Evolutionary conservation across 2,888 invertebrate species (phyloP).

Genomic region (Tetrapedia diversipes): DNA sequence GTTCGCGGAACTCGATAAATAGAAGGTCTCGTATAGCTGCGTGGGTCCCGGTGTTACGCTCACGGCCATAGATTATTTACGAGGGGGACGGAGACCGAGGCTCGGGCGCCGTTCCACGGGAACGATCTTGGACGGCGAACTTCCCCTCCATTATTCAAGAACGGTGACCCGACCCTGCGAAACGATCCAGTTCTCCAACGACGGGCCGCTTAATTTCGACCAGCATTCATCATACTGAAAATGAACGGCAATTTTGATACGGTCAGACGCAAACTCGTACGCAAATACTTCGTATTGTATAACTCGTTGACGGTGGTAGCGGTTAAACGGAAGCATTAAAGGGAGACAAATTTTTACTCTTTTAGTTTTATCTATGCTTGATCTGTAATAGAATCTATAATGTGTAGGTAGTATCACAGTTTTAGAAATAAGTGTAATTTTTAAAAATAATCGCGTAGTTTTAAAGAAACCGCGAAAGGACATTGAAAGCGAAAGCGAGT

Average conservation of each 20-base stretch:
- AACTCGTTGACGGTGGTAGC: no score
- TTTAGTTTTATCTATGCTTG: no score
- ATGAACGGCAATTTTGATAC: neutral
- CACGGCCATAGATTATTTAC: constrained; percentile 64
- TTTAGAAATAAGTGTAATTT: no score
- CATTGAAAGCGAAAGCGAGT: no score
- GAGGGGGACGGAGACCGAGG: constrained; percentile 43
- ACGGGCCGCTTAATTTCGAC: constrained; percentile 30
- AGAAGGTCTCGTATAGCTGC: constrained; percentile 27
- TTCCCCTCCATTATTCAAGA: constrained; percentile 64
- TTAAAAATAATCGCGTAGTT: no score
- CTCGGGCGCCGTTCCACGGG: constrained; percentile 13
- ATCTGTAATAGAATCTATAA: no score
- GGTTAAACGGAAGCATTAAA: no score
- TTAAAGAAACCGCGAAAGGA: no score
- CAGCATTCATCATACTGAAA: neutral
- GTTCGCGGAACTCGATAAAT: constrained; percentile 34
- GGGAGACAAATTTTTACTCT: no score
- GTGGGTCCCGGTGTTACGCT: constrained; percentile 29
- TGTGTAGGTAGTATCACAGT: no score
- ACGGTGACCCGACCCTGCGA: constrained; percentile 14
- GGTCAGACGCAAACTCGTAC: no score
- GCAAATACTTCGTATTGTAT: no score
- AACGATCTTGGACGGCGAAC: constrained; percentile 44
- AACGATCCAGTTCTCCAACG: constrained; percentile 17